Evolutionary conservation across 2,888 invertebrate genomes (phyloP), one percentile per base, ranked within the genome.

Genomic region (Trachelus stipa): DNA sequence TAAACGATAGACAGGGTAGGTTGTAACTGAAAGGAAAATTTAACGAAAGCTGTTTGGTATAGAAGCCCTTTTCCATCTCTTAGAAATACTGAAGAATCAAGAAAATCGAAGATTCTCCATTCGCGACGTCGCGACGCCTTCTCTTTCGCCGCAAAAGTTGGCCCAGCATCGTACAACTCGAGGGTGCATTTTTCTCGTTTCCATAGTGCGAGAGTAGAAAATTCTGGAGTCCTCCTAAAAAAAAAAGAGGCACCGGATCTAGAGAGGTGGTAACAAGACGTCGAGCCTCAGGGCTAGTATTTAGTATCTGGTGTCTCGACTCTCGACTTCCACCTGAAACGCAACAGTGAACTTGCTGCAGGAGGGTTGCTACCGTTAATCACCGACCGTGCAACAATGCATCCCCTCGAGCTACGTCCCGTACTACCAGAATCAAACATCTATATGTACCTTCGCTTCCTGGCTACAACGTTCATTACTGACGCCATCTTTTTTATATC

Each of bases 331-430:
- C 23, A 56, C 56, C 56, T 56, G 56, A 56, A 56, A 56, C 56
- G 23, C 23, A 56, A 56, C 23, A 15, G 77, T 81, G 78, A 78
- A 76, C 74, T 35, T 23, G 30, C 68, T 80, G 77, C 82, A 76
- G 83, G 80, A 77, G 77, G 81, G 73, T 80, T 81, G 78, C 79
- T 78, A 73, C 79, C 82, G 83, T 84, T 87, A 88, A 89, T 89
- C 88, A 89, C 84, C 84, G 83, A 79, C 81, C 81, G 82, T 85
- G 84, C 84, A 85, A 88, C 88, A 88, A 88, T 89, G 85, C 83
- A 83, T 31, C 73, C 79, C 84, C 84, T 74, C 56, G 15, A 81
- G 77, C 84, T 78, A 68, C 77, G 77, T 75, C 79, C 80, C 23
- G 56, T 23, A 56, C 56, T 56, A 56, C 56, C 23, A 56, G 23